Evolutionary conservation across 2,113 vertebrate genomes (phyloP).

Genomic region (Eleginops maclovinus): DNA sequence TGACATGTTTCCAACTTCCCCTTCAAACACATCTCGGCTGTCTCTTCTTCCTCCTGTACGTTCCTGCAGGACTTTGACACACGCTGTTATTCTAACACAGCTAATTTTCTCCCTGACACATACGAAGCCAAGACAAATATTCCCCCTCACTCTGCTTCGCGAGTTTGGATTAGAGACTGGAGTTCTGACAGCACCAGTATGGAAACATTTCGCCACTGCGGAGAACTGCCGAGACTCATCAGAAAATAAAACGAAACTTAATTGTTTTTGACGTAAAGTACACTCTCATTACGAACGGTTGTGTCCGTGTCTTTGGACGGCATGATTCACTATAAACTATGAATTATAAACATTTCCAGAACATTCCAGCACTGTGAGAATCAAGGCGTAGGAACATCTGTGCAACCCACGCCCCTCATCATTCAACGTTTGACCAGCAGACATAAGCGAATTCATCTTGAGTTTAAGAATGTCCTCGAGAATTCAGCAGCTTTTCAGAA

Average conservation of each 20-base stretch:
- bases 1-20: constrained; percentile 19
- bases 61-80: constrained; percentile 59
- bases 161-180: constrained; percentile 61
- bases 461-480: background rate
- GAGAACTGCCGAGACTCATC: constrained; percentile 5
- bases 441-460: background rate
- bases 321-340: constrained; percentile 30
- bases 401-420: background rate
- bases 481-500: constrained; percentile 4
- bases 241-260: constrained; percentile 20
- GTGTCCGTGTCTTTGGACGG: constrained; percentile 7
- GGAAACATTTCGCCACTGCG: constrained; percentile 43
- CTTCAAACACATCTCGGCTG: constrained; percentile 29
- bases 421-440: constrained; percentile 39
- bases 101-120: constrained; percentile 74
- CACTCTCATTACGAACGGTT: constrained; percentile 36
- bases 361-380: constrained; percentile 42
- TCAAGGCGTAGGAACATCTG: constrained; percentile 45
- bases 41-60: constrained; percentile 25
- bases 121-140: constrained; percentile 77
- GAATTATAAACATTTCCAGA: constrained; percentile 30
- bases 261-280: constrained; percentile 25
- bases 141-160: constrained; percentile 59
- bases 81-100: constrained; percentile 67
- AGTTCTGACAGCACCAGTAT: constrained; percentile 44